Evolutionary conservation across 2,888 invertebrate species (phyloP).

Genomic region (Conops quadrifasciatus): DNA sequence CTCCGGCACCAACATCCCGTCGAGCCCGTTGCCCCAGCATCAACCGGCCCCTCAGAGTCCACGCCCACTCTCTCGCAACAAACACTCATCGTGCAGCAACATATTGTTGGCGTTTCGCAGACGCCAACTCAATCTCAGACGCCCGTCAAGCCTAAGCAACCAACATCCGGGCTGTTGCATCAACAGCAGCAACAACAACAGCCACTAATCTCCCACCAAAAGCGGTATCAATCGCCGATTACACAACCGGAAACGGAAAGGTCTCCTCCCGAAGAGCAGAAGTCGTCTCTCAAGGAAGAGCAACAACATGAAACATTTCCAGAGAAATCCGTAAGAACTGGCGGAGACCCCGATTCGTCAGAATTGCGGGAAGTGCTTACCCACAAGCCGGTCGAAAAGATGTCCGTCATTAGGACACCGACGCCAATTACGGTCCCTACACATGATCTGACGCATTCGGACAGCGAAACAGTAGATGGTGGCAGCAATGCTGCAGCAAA

Average conservation of each 20-base stretch:
- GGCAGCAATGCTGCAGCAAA: constrained; percentile 27
- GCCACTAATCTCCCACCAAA: constrained; percentile 38
- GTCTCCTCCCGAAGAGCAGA: constrained; percentile 9
- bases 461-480: constrained; percentile 49
- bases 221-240: neutral
- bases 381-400: constrained; percentile 38
- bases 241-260: constrained; percentile 32
- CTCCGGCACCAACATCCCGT: constrained; percentile 43
- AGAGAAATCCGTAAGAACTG: neutral
- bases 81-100: constrained; percentile 55
- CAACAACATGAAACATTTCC: neutral
- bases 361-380: neutral
- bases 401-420: constrained; percentile 46
- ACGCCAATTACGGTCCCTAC: constrained; percentile 40
- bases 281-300: constrained; percentile 2
- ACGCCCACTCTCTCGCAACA: constrained; percentile 50
- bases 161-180: constrained; percentile 28
- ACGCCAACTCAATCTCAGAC: constrained; percentile 17
- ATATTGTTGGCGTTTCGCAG: constrained; percentile 49
- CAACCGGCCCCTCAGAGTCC: neutral
- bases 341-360: too few species aligned
- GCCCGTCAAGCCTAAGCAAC: constrained; percentile 22
- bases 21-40: constrained; percentile 34
- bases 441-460: constrained; percentile 42
- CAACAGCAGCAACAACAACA: constrained; percentile 45